A percentile compares a stretch with the other conserved stretches of the same genome.
phyloP scores from a whole-genome alignment of 2,888 invertebrate genomes.

The Chrysolina oricalcia region DNA sequence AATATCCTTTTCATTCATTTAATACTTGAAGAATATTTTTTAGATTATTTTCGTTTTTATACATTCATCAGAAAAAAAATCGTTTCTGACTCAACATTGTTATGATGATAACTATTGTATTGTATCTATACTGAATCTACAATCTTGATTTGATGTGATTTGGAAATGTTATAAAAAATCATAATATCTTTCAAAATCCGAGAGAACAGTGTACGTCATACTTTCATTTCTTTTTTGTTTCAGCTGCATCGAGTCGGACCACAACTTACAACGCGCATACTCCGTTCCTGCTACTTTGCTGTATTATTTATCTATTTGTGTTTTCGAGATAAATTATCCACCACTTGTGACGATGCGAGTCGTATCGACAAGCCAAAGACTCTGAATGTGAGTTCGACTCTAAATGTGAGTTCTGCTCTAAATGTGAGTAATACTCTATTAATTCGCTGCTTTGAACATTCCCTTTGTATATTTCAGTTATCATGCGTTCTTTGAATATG shows the following conservation, averaged over 20 bases:
- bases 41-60: too few relatives aligned
- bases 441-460: conserved; percentile 61
- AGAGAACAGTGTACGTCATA: neutral
- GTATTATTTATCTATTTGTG: conserved; percentile 58
- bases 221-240: conserved; percentile 55
- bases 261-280: conserved; percentile 62
- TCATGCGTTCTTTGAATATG: conserved; percentile 50
- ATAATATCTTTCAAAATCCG: too few relatives aligned
- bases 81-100: too few relatives aligned
- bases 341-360: conserved; percentile 52
- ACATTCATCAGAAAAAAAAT: too few relatives aligned
- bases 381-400: conserved; percentile 54
- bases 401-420: conserved; percentile 42
- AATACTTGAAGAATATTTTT: too few relatives aligned
- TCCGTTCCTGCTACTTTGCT: conserved; percentile 63
- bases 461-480: conserved; percentile 54
- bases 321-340: conserved; percentile 66
- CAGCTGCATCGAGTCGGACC: conserved; percentile 68
- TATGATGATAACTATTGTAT: too few relatives aligned
- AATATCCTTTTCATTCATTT: too few relatives aligned
- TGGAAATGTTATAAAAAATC: too few relatives aligned
- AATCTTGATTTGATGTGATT: too few relatives aligned
- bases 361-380: conserved; percentile 63
- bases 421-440: conserved; percentile 50
- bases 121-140: too few relatives aligned